phyloP scores from a whole-genome alignment of 2,113 vertebrate species.

The Ellobius talpinus region DNA sequence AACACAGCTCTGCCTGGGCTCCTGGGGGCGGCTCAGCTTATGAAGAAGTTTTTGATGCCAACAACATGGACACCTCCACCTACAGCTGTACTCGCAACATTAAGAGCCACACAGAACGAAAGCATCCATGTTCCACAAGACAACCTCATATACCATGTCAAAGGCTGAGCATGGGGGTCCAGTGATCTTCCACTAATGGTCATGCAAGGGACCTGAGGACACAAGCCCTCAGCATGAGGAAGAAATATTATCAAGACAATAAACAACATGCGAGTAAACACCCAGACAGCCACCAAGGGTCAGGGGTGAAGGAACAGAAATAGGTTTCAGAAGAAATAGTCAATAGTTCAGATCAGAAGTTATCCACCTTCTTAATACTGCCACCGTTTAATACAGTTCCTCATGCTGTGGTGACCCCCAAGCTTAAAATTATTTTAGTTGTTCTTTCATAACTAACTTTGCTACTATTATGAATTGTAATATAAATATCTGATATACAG shows the following conservation, averaged over 20 bases:
- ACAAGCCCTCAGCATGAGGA: background rate
- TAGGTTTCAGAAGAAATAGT: background rate
- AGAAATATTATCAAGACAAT: background rate
- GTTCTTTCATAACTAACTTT: background rate
- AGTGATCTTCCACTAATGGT: accelerated
- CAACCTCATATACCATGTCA: background rate
- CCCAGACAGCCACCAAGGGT: accelerated
- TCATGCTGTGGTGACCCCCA: background rate
- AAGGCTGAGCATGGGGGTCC: background rate
- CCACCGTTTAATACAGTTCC: background rate
- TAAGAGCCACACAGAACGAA: background rate
- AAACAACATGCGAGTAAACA: background rate
- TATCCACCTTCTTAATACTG: background rate
- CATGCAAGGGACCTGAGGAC: background rate
- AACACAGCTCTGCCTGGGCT: background rate
- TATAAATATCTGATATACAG: background rate
- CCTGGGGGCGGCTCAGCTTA: background rate
- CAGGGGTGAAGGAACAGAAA: background rate
- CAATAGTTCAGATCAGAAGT: background rate
- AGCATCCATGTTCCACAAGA: background rate
- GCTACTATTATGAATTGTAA: background rate
- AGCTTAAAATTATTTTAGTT: background rate
- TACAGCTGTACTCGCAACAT: accelerated
- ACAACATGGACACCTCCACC: background rate
- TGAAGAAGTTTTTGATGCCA: too few species aligned